Evolutionary conservation across 2,113 vertebrate species (phyloP).

Genomic region (Menidia beryllina): DNA sequence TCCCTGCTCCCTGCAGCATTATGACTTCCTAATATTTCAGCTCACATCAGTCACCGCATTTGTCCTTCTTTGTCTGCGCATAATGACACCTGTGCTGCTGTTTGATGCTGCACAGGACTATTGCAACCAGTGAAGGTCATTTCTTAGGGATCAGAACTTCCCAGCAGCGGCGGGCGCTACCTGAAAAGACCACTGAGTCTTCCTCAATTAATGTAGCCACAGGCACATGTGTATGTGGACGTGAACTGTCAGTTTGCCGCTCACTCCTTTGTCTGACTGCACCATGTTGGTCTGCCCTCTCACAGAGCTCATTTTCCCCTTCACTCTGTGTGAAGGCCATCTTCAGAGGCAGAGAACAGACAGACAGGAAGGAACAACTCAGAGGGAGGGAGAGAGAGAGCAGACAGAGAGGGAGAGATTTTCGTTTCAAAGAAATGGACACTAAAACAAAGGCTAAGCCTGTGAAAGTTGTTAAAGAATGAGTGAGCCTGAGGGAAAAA

Average conservation of each 20-base stretch:
- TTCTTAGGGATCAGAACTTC: slow-evolving; percentile 60
- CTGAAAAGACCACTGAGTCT: slow-evolving; percentile 43
- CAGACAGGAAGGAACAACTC: slow-evolving; percentile 33
- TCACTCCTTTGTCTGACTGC: slow-evolving; percentile 42
- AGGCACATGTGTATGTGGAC: neutral
- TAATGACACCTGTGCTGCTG: slow-evolving; percentile 47
- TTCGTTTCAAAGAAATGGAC: slow-evolving; percentile 17
- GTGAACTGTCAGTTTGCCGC: slow-evolving; percentile 40
- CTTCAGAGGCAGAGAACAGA: slow-evolving; percentile 44
- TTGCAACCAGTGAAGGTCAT: slow-evolving; percentile 35
- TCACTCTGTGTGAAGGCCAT: slow-evolving; percentile 63
- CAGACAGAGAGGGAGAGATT: neutral
- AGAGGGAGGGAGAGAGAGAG: slow-evolving; percentile 31
- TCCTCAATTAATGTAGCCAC: slow-evolving; percentile 53
- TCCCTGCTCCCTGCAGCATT: neutral
- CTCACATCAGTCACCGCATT: slow-evolving; percentile 20
- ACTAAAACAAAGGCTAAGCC: slow-evolving; percentile 23
- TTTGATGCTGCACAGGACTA: slow-evolving; percentile 47
- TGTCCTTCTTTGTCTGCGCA: slow-evolving; percentile 24
- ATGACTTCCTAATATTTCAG: slow-evolving; percentile 20
- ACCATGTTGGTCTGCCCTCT: slow-evolving; percentile 39
- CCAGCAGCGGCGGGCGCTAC: slow-evolving; percentile 26
- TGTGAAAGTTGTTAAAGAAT: slow-evolving; percentile 15
- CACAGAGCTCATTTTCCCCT: slow-evolving; percentile 61
- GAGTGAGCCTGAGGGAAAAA: slow-evolving; percentile 10